Percentiles rank a stretch among this genome's conserved stretches.
Evolutionary conservation across 2,113 vertebrate genomes (phyloP).

Genomic region (Poicephalus meyeri): DNA sequence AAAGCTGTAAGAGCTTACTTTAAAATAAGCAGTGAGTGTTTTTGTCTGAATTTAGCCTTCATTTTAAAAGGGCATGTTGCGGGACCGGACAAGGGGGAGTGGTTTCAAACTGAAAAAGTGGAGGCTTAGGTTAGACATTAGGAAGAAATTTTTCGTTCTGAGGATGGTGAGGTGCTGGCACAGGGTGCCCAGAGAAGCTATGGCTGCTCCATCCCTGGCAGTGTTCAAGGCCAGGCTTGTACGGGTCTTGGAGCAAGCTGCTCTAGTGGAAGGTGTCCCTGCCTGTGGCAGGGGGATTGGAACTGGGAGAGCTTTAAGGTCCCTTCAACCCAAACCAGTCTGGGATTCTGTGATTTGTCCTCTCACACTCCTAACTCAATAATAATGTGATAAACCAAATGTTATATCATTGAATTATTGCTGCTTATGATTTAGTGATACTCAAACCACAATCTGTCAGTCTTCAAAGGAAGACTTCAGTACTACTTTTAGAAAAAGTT

Average conservation of each 20-base stretch:
- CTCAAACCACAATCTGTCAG: not conserved
- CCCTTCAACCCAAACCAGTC: not conserved
- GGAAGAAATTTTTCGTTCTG: not conserved
- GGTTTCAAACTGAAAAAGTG: not conserved
- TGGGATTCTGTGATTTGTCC: not conserved
- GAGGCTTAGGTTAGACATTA: not conserved
- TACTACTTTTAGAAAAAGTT: not conserved
- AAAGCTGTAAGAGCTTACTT: not conserved
- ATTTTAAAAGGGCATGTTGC: not conserved
- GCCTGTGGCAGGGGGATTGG: not conserved
- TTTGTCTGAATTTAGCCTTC: not conserved
- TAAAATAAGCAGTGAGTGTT: not conserved
- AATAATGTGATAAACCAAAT: not conserved
- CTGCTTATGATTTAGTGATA: not conserved
- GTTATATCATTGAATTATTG: not conserved
- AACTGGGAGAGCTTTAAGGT: not conserved
- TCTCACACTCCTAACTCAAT: not conserved
- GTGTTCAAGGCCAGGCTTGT: not conserved
- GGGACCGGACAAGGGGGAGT: not conserved
- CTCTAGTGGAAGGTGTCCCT: not conserved
- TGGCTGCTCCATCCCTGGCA: not conserved
- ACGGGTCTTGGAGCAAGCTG: not conserved
- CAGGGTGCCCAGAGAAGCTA: not conserved
- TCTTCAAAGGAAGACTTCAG: not conserved
- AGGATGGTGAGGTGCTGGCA: not conserved